Evolutionary conservation across 2,888 invertebrate species (phyloP).

Genomic region (Morpho helenor): DNA sequence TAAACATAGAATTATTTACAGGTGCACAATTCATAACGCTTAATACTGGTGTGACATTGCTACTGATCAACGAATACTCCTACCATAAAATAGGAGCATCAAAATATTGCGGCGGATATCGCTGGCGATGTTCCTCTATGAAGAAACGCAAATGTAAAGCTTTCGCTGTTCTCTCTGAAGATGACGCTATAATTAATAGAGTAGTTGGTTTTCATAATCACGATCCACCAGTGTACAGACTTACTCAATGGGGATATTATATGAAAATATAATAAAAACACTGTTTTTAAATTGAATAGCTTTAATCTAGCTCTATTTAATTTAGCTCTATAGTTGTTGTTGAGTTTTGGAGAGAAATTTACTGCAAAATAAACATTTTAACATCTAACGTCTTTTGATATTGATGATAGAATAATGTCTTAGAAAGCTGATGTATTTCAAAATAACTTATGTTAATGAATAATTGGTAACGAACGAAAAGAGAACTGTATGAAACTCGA

Average conservation of each 20-base stretch:
- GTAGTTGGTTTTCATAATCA: slow-evolving; percentile 26
- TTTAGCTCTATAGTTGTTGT: no score
- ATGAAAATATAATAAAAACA: slow-evolving; percentile 6
- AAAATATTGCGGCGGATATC: slow-evolving; percentile 19
- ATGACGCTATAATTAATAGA: slow-evolving; percentile 20
- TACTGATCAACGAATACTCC: slow-evolving; percentile 36
- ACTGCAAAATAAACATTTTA: no score
- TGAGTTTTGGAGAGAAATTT: no score
- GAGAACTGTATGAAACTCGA: no score
- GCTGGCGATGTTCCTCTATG: slow-evolving; percentile 28
- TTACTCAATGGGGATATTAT: slow-evolving; percentile 19
- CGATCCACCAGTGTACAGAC: slow-evolving; percentile 23
- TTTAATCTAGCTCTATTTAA: no score
- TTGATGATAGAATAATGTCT: no score
- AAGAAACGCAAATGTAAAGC: slow-evolving; percentile 30
- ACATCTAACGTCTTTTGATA: no score
- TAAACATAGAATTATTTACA: neutral
- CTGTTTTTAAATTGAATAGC: neutral
- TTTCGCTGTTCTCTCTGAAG: slow-evolving; percentile 27
- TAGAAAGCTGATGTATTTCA: no score
- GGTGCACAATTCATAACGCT: slow-evolving; percentile 20
- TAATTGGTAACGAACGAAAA: no score
- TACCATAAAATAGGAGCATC: slow-evolving; percentile 30
- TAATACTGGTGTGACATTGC: slow-evolving; percentile 28
- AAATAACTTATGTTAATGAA: no score